These are phyloP conservation scores for Helicoverpa armigera DNA, from an alignment of 1,140 invertebrate species.

Conservation along the genomic window DNA sequence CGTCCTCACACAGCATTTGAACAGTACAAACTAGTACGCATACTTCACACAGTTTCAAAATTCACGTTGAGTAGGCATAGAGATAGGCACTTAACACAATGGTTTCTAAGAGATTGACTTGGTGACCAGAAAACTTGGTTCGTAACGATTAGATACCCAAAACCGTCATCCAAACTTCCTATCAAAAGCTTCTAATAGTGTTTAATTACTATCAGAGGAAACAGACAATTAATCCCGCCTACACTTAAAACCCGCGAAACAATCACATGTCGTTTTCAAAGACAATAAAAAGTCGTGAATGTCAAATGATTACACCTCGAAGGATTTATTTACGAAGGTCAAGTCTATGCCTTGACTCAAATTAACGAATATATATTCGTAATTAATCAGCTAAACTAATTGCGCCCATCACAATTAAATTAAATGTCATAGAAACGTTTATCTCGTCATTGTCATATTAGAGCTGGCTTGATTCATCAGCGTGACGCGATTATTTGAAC, in stretches of 20 bases:
- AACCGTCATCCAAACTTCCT: too few species aligned
- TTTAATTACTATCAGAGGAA: too few species aligned
- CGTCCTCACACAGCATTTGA: too few species aligned
- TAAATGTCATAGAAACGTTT: constrained; percentile 29
- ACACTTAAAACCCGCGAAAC: neutral
- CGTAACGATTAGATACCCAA: too few species aligned
- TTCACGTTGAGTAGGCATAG: too few species aligned
- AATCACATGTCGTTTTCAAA: neutral
- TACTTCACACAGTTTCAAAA: too few species aligned
- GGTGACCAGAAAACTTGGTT: too few species aligned
- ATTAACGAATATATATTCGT: constrained; percentile 11
- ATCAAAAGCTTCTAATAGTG: too few species aligned
- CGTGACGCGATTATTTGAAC: neutral
- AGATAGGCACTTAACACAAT: too few species aligned
- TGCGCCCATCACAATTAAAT: constrained; percentile 1
- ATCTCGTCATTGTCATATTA: constrained; percentile 30
- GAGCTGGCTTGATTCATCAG: neutral
- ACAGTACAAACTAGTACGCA: too few species aligned
- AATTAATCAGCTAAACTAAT: constrained; percentile 36
- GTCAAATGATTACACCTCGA: neutral
- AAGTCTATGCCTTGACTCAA: neutral
- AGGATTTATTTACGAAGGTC: constrained; percentile 8
- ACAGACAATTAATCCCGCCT: too few species aligned
- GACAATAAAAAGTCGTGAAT: constrained; percentile 9
- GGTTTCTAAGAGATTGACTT: too few species aligned